Evolutionary conservation across 2,113 vertebrate species (phyloP), one percentile per base, ranked within the genome.

Genomic region (Colossoma macropomum): DNA sequence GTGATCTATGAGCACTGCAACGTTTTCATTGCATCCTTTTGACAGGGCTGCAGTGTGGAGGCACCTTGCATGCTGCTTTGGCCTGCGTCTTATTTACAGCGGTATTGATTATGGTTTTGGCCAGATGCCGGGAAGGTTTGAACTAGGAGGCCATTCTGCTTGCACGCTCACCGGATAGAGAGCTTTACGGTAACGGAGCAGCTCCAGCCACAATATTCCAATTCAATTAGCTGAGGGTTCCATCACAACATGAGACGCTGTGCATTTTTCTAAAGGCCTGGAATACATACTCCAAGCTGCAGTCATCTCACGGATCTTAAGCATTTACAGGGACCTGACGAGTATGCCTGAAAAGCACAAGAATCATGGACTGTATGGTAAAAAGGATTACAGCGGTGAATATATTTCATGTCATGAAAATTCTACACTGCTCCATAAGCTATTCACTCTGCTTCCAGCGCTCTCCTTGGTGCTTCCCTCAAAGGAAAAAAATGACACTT

Each of bases 61-160:
- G 48, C 28, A 75, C 30, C 32, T 65, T 23, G 56, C n/a, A 21
- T 77, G 71, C 75, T 82, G 81, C 86, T 85, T 60, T 62, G 68
- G 79, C 81, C 90, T 90, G 89, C 84, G 89, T 91, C 89, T 90
- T 86, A 79, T 88, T 90, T 89, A 86, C 86, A 74, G 79, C 66
- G 80, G 76, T 89, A 92, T 90, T 86, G 91, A 92, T 91, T 91
- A 85, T 66, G 76, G 70, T 56, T 82, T 87, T 91, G 88, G 89
- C 87, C 80, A 27, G 34, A 7, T 0, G 85, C 90, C 88, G 48
- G 70, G 56, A 63, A 63, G 66, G 38, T 54, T 72, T 80, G 77
- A 81, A 54, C 68, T 41, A 21, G 12, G 76, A 38, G 74, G 54
- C 81, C 75, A 72, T 17, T 21, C 19, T 3, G 12, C 54, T 27